Evolutionary conservation across 2,797 vertebrate species (phyloP), one percentile per base, ranked within the genome.

Genomic region (Micromesistius poutassou): DNA sequence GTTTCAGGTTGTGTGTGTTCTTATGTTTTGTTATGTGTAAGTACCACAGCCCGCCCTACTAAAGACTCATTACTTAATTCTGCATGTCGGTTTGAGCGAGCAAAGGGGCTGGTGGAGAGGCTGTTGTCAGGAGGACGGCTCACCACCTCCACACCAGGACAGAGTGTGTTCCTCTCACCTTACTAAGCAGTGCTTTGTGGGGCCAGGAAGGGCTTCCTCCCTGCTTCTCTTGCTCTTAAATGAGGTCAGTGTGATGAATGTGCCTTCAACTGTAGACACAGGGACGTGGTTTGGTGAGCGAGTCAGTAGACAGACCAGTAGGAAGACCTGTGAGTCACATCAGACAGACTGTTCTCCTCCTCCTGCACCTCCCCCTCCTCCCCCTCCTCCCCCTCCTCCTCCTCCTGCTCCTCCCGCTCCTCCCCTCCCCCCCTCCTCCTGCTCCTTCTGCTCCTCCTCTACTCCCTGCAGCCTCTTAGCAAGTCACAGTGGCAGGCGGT

Each of bases 41-140:
- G 33, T 1, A 31, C 77, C 81, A 76, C 73, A 81, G 71, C 79
- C 38, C 71, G 16, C 42, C 79, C 76, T 73, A 12, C 75, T 81
- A 80, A 88, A 88, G 88, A 89, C 82, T 91, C 79, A 90, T 84
- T 88, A 92, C 91, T 88, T 82, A 84, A 82, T 81, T 80, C 68
- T 55, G 55, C 16, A 62, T 28, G 70, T 70, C 82, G 30, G 2
- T 70, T 80, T 81, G 30, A 55, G 16, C 50, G 5, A 19, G 50
- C 12, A 1, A 14, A 14, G 16, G 13, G 4, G 42, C 12, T 46
- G 42, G 42, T 5, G 13, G 16, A 19, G 19, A 16, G 19, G 14
- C 16, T 55, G 50, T n/a, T 55, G 50, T 55, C 50, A 6, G 5
- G 50, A 6, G 5, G 50, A n/a, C 19, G 46, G 46, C 46, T 50